phyloP scores from a whole-genome alignment of 2,797 vertebrate genomes.

The Acrocephalus scirpaceus region DNA sequence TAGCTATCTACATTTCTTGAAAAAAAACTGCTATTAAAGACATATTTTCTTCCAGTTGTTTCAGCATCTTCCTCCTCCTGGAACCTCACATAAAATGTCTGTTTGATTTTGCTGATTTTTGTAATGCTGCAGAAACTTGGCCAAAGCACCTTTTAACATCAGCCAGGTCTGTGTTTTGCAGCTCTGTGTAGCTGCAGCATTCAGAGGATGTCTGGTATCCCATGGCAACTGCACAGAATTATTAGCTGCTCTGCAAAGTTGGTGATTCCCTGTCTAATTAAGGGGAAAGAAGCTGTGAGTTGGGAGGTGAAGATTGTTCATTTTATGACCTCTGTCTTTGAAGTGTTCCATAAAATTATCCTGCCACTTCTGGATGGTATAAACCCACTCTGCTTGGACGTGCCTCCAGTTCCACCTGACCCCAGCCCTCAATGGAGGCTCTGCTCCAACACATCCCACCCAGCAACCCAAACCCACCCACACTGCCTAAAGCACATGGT shows the following conservation, averaged over 20 bases:
- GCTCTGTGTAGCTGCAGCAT: neutral
- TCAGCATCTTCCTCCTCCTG: neutral
- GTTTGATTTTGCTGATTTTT: neutral
- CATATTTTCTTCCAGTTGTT: neutral
- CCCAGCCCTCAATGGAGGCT: fast-evolving
- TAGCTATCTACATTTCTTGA: neutral
- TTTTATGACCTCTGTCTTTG: neutral
- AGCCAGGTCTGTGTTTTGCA: neutral
- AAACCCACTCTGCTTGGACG: neutral
- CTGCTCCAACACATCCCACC: fast-evolving
- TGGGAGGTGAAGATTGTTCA: neutral
- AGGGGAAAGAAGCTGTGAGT: neutral
- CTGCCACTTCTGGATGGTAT: neutral
- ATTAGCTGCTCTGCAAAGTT: neutral
- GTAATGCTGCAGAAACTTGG: neutral
- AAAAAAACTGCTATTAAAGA: neutral
- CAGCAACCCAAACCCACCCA: neutral
- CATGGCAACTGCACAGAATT: neutral
- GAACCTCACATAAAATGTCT: neutral
- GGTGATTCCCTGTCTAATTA: neutral
- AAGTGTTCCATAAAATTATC: neutral
- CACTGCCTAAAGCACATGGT: neutral
- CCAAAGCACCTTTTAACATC: neutral
- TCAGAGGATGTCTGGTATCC: neutral
- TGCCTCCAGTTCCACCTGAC: neutral